These are phyloP conservation scores for Drosophila fungiperda DNA, from an alignment of 2,888 invertebrate species.

Conservation along the genomic window DNA sequence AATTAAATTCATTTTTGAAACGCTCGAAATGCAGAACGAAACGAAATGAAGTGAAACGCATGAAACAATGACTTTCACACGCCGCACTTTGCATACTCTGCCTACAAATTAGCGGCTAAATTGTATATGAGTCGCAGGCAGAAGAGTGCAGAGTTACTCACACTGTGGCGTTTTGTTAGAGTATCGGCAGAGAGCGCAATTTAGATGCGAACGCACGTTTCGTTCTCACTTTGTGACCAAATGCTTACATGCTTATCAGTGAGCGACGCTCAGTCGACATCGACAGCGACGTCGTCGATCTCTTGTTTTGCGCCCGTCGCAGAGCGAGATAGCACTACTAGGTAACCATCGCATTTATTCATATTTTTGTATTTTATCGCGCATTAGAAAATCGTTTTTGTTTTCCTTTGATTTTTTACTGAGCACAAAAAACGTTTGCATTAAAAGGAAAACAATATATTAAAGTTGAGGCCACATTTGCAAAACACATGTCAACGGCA, in stretches of 20 bases:
- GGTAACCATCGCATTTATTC: conserved; percentile 32
- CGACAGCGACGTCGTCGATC: conserved; percentile 41
- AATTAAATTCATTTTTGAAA: conserved; percentile 60
- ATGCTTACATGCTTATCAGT: conserved; percentile 60
- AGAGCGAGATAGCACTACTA: conserved; percentile 29
- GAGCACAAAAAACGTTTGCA: conserved; percentile 34
- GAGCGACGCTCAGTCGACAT: conserved; percentile 30
- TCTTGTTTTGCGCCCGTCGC: conserved; percentile 32
- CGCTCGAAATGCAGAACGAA: conserved; percentile 49
- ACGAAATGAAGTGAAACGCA: conserved; percentile 49
- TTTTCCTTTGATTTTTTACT: conserved; percentile 16
- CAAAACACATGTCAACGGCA: conserved; percentile 78
- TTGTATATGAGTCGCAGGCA: background rate
- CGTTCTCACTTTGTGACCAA: conserved; percentile 40
- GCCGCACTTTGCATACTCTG: conserved; percentile 44
- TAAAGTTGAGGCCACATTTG: conserved; percentile 69
- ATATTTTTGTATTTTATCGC: conserved; percentile 37
- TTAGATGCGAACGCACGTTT: conserved; percentile 34
- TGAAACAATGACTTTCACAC: conserved; percentile 19
- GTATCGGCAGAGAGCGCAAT: conserved; percentile 21
- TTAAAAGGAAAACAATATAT: conserved; percentile 23
- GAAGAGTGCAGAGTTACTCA: background rate
- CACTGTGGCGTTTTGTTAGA: conserved; percentile 8
- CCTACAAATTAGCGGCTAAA: background rate
- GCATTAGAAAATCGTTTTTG: conserved; percentile 34